Conservation (phyloP, 2,888 invertebrate species). For the Chrysolina americana region DNA sequence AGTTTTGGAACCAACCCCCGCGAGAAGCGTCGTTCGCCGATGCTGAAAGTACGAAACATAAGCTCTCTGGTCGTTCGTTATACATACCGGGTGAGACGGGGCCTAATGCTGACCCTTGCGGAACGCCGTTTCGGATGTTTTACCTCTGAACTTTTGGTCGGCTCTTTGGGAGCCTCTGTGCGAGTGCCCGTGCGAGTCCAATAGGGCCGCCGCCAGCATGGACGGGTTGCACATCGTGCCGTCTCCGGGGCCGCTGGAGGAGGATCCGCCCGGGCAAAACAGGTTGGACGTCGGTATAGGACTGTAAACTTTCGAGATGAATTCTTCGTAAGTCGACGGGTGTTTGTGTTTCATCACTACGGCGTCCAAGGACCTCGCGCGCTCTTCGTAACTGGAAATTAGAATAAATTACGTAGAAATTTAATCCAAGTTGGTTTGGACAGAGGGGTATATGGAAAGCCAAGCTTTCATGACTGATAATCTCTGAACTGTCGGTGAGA, state of each 20-base stretch:
- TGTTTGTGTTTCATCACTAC: slow-evolving; percentile 90
- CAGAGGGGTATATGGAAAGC: no score
- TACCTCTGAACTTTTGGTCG: slow-evolving; percentile 66
- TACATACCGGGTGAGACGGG: background rate
- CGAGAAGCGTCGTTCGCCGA: slow-evolving; percentile 62
- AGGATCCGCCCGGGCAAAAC: slow-evolving; percentile 62
- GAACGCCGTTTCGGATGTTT: no score
- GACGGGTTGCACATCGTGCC: slow-evolving; percentile 66
- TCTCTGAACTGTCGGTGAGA: no score
- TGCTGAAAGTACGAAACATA: slow-evolving; percentile 46
- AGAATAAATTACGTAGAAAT: slow-evolving; percentile 22
- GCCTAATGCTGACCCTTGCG: background rate
- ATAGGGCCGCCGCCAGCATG: slow-evolving; percentile 74
- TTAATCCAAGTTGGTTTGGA: no score
- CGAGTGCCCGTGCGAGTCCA: slow-evolving; percentile 71
- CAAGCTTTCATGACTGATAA: no score
- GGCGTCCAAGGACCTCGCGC: slow-evolving; percentile 87
- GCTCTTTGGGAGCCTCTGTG: slow-evolving; percentile 62
- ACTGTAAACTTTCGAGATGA: slow-evolving; percentile 81
- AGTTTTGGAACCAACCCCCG: slow-evolving; percentile 67
- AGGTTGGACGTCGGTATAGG: slow-evolving; percentile 75
- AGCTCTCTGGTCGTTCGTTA: no score
- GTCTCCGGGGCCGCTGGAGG: slow-evolving; percentile 58
- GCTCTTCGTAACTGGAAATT: slow-evolving; percentile 87
- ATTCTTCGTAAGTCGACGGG: slow-evolving; percentile 92